These are phyloP conservation scores for Cuculus canorus DNA, from an alignment of 2,797 vertebrate species.

Conservation along the genomic window DNA sequence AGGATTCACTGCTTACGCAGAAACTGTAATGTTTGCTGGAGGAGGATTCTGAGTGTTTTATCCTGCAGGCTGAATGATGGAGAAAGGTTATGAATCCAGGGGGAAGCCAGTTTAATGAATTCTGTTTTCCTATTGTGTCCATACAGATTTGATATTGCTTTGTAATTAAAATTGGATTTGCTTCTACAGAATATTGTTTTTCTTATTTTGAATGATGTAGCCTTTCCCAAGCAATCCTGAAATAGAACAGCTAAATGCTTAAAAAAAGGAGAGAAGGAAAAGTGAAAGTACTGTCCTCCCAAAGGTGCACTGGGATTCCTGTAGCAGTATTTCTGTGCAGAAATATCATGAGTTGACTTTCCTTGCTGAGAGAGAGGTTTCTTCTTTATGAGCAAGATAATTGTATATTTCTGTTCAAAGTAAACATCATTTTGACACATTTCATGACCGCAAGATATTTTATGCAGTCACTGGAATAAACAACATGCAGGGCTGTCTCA, in stretches of 20 bases:
- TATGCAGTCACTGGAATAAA: background rate
- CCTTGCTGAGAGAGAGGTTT: background rate
- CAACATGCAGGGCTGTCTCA: background rate
- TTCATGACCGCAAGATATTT: background rate
- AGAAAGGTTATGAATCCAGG: background rate
- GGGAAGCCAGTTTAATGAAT: background rate
- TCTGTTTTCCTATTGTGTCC: background rate
- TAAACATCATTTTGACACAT: background rate
- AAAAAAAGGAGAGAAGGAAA: background rate
- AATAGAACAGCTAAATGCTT: background rate
- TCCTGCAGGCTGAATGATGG: background rate
- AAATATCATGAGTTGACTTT: background rate
- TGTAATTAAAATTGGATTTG: conserved; percentile 8
- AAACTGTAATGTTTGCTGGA: background rate
- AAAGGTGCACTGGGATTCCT: background rate
- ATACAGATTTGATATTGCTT: background rate
- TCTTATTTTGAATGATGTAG: background rate
- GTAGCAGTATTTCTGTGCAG: background rate
- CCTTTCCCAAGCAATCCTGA: background rate
- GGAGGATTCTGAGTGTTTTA: background rate
- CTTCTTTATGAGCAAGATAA: conserved; percentile 30
- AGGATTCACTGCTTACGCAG: background rate
- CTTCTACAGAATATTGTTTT: background rate
- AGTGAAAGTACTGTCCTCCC: background rate
- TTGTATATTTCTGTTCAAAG: conserved; percentile 31